These are phyloP conservation scores for Drosophila virilis DNA, from an alignment of 1,140 invertebrate genomes.

Conservation along the genomic window DNA sequence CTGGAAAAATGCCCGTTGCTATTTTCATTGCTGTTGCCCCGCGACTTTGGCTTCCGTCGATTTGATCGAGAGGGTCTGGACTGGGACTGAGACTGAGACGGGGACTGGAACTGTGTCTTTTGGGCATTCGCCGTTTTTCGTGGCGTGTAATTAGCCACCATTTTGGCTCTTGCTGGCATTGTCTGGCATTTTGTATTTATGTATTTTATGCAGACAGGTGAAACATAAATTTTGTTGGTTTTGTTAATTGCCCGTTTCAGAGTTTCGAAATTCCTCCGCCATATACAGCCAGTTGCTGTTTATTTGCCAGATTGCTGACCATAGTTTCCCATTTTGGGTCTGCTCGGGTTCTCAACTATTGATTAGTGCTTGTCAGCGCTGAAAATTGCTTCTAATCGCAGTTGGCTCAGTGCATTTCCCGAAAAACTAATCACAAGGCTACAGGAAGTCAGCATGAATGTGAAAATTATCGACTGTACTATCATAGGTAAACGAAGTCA, in stretches of 20 bases:
- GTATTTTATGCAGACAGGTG: conserved; percentile 80
- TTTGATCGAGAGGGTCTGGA: conserved; percentile 24
- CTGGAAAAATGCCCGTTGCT: conserved; percentile 75
- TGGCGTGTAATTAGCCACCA: conserved; percentile 75
- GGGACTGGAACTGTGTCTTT: conserved; percentile 10
- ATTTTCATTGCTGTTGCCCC: conserved; percentile 64
- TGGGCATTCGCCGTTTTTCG: conserved; percentile 38
- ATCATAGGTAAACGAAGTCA: conserved; percentile 18
- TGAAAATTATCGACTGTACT: conserved; percentile 3
- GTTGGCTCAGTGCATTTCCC: conserved; percentile 22
- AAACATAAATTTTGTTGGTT: conserved; percentile 82
- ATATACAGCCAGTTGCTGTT: conserved; percentile 22
- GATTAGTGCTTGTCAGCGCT: conserved; percentile 72
- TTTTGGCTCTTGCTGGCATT: conserved; percentile 60
- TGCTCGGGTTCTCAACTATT: conserved; percentile 46
- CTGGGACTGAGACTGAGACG: conserved; percentile 1
- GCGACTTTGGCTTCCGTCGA: conserved; percentile 46
- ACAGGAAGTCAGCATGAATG: conserved; percentile 47
- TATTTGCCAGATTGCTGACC: conserved; percentile 52
- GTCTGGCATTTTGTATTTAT: conserved; percentile 73
- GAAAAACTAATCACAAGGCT: conserved; percentile 20
- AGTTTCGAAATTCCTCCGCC: conserved; percentile 52
- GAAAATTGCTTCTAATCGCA: conserved; percentile 53
- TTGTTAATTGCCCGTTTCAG: conserved; percentile 77
- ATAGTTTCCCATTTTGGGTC: conserved; percentile 41